These are phyloP conservation scores for Aplocera efformata DNA, from an alignment of 2,888 invertebrate genomes.

Conservation along the genomic window DNA sequence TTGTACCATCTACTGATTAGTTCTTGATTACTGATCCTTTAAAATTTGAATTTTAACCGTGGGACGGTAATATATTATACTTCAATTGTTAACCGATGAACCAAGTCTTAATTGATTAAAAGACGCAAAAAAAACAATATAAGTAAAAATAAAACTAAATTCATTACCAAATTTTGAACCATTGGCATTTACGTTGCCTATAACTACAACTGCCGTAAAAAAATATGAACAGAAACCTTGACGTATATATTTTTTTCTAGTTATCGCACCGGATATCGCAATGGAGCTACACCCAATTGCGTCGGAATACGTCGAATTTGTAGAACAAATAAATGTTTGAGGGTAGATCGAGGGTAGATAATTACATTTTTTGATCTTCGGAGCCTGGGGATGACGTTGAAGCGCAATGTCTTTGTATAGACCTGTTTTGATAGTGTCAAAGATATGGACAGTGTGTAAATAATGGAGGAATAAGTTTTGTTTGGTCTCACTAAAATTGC, in stretches of 20 bases:
- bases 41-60: too few species aligned
- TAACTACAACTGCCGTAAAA: too few species aligned
- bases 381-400: slow-evolving; percentile 63
- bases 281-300: slow-evolving; percentile 58
- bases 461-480: slow-evolving; percentile 23
- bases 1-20: too few species aligned
- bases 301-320: slow-evolving; percentile 76
- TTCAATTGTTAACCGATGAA: too few species aligned
- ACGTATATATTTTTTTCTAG: slow-evolving; percentile 8
- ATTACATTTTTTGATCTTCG: slow-evolving; percentile 80
- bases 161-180: too few species aligned
- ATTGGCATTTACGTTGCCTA: too few species aligned
- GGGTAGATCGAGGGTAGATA: slow-evolving; percentile 80
- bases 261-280: slow-evolving; percentile 24
- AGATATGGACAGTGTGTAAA: slow-evolving; percentile 54
- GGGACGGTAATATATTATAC: too few species aligned
- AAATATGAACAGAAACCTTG: too few species aligned
- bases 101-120: too few species aligned
- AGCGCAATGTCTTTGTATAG: slow-evolving; percentile 43
- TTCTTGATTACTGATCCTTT: too few species aligned
- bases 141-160: too few species aligned
- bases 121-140: too few species aligned
- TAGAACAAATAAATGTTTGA: slow-evolving; percentile 80
- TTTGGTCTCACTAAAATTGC: slow-evolving; percentile 17
- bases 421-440: slow-evolving; percentile 69